Conservation (phyloP, 2,888 invertebrate species). For the Luperina nickerlii region DNA sequence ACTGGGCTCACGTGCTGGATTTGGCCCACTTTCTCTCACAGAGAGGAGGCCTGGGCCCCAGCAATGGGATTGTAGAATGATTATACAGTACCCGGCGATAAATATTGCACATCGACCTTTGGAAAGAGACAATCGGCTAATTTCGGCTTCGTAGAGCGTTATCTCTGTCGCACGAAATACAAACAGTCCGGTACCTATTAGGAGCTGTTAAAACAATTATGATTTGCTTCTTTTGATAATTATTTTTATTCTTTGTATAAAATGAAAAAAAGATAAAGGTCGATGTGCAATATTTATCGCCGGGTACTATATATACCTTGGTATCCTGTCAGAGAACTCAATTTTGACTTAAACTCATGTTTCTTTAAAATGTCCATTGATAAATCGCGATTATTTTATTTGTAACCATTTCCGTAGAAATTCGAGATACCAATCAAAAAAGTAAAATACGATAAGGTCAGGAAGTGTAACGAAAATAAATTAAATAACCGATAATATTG, state of each 20-base stretch:
- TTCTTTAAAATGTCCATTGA: not conserved
- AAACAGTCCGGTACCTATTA: too few species aligned
- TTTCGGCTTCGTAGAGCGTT: too few species aligned
- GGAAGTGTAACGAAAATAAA: conserved; percentile 21
- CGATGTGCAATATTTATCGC: too few species aligned
- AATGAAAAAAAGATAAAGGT: too few species aligned
- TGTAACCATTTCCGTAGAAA: conserved; percentile 19
- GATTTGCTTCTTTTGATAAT: too few species aligned
- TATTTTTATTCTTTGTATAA: too few species aligned
- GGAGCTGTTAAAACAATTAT: too few species aligned
- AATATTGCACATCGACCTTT: too few species aligned
- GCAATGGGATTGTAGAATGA: not conserved
- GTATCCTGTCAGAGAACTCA: not conserved
- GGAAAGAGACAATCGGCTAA: too few species aligned
- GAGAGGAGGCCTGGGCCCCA: not conserved
- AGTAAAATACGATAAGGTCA: conserved; percentile 21
- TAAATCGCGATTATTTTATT: not conserved
- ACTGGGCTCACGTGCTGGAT: not conserved
- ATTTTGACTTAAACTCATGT: not conserved
- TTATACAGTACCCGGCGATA: not conserved
- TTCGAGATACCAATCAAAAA: conserved; percentile 26
- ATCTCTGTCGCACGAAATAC: too few species aligned
- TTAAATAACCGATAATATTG: conserved; percentile 39
- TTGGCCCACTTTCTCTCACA: not conserved
- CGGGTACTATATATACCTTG: not conserved